Conservation (phyloP, 2,888 invertebrate genomes). For the Drosophila phalerata region DNA sequence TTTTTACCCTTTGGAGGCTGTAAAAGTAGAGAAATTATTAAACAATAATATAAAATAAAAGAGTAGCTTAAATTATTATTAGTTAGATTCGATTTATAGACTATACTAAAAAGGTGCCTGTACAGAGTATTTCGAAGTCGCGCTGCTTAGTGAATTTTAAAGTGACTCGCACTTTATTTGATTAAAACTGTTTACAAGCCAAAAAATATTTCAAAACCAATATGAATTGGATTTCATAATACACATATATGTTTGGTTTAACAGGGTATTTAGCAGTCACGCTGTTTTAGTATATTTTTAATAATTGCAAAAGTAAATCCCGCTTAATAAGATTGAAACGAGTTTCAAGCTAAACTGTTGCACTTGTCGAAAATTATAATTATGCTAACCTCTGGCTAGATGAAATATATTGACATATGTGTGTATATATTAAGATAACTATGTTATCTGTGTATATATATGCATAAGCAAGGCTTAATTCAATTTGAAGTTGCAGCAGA, state of each 20-base stretch:
- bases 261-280: slow-evolving; percentile 9
- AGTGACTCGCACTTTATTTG: no score
- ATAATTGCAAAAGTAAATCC: neutral
- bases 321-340: neutral
- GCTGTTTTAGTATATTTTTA: neutral
- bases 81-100: no score
- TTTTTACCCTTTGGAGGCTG: slow-evolving; percentile 85
- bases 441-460: neutral
- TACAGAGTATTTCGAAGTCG: no score
- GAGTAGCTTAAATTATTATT: no score
- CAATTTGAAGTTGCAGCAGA: slow-evolving; percentile 15
- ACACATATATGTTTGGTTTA: no score
- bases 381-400: neutral
- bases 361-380: slow-evolving; percentile 2
- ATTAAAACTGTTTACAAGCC: no score
- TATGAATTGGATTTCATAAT: no score
- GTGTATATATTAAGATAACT: neutral
- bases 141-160: no score
- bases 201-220: no score
- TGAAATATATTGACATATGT: neutral
- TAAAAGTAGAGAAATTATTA: slow-evolving; percentile 38
- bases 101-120: neutral
- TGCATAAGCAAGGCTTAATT: slow-evolving; percentile 1
- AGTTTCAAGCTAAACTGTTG: neutral
- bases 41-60: no score